Evolutionary conservation across 2,888 invertebrate species (phyloP), one percentile per base, ranked within the genome.

Genomic region (Diachrysia chrysitis): DNA sequence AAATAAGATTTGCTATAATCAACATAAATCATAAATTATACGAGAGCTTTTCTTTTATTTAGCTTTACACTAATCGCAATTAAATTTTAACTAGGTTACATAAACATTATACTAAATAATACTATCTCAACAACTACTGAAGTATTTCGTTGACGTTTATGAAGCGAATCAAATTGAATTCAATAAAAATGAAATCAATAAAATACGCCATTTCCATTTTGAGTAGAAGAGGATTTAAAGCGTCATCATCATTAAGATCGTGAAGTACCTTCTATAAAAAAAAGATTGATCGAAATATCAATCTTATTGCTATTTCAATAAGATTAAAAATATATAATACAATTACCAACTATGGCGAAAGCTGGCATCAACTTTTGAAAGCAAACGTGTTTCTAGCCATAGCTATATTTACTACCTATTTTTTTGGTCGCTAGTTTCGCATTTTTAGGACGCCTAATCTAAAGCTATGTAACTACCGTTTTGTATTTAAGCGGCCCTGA

Each of bases 331-430:
- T 73, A 42, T 58, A 67, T 53, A 61, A 59, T 64, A n/a, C n/a
- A 37, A 63, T 71, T 62, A 29, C 58, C 57, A 64, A 63, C 68
- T 71, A 66, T 68, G 62, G 78, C 82, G 85, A 83, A 83, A 84
- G 82, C 76, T 71, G 68, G 66, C 51, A 68, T 51, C 69, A 61
- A 69, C 63, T 78, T 69, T 82, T 75, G 78, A 84, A 84, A 84
- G 76, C 74, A 83, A 79, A 83, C 79, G 71, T 75, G 85, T 84
- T 81, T 73, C 48, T 67, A 69, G 35, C 67, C 53, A 69, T 73
- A 51, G 68, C 70, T 75, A 69, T 71, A n/a, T 56, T 64, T 63
- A 75, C n/a, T 10, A 32, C 32, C 32, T 32, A 66, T 74, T 76
- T 66, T 14, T 73, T 71, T 75, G 58, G 53, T 48, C 68, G 59